Percentiles rank a stretch among this genome's conserved stretches.
Evolutionary conservation across 2,113 vertebrate genomes (phyloP).

Genomic region (Echinops telfairi): DNA sequence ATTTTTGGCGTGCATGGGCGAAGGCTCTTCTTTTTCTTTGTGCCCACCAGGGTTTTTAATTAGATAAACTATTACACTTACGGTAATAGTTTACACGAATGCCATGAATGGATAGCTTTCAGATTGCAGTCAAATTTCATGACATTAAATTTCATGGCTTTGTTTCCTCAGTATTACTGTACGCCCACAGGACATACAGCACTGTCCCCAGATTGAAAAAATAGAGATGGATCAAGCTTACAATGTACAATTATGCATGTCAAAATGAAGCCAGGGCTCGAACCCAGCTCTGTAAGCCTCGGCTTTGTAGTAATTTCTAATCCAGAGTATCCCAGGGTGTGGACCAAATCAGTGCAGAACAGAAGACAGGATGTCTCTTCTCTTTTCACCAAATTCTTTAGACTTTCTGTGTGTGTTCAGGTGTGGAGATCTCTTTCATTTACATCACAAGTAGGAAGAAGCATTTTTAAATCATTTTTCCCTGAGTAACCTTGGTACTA

Average conservation of each 20-base stretch:
- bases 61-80: background rate
- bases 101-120: background rate
- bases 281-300: background rate
- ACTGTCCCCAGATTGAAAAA: slow-evolving; percentile 29
- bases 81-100: background rate
- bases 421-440: background rate
- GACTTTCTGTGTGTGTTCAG: slow-evolving; percentile 43
- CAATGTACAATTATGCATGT: background rate
- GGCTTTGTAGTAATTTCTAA: slow-evolving; percentile 1
- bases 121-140: background rate
- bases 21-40: slow-evolving; percentile 27
- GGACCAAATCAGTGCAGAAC: background rate
- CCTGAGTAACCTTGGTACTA: slow-evolving; percentile 9
- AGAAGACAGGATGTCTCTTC: background rate
- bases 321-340: background rate
- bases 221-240: slow-evolving; percentile 21
- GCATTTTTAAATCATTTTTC: slow-evolving; percentile 52
- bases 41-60: background rate
- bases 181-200: background rate
- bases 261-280: background rate
- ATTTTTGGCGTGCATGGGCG: slow-evolving; percentile 17
- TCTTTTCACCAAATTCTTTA: slow-evolving; percentile 30
- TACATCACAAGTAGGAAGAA: slow-evolving; percentile 13
- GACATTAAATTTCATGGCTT: slow-evolving; percentile 10
- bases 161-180: slow-evolving; percentile 4